phyloP scores from a whole-genome alignment of 2,797 vertebrate genomes.

The Phrynocephalus forsythii region DNA sequence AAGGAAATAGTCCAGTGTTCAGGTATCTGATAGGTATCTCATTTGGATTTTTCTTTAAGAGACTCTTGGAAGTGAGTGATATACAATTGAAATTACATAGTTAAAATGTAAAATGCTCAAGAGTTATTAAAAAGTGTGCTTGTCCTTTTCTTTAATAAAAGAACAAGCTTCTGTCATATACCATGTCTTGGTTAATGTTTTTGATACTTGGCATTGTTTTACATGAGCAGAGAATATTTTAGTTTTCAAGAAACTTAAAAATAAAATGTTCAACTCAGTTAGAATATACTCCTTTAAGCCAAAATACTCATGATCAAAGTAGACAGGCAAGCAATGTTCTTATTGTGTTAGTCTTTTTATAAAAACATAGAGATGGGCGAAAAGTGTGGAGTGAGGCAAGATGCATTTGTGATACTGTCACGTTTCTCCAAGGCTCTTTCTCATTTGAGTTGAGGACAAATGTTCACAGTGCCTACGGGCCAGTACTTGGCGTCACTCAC shows the following conservation, averaged over 20 bases:
- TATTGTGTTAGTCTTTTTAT: neutral
- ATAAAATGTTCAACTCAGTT: no score
- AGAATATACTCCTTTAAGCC: neutral
- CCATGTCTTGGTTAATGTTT: neutral
- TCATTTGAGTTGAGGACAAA: neutral
- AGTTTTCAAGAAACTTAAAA: conserved; percentile 5
- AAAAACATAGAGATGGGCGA: neutral
- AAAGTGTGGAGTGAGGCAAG: no score
- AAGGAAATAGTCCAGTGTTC: conserved; percentile 9
- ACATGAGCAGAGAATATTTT: conserved; percentile 10
- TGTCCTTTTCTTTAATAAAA: neutral
- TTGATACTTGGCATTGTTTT: neutral
- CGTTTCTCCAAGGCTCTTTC: neutral
- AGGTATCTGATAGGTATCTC: neutral
- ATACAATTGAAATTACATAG: neutral
- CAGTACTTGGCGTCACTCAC: neutral
- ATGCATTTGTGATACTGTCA: no score
- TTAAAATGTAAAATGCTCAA: conserved; percentile 22
- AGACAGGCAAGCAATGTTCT: no score
- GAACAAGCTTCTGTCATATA: conserved; percentile 1
- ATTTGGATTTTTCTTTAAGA: neutral
- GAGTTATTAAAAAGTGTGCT: neutral
- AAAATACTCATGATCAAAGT: neutral
- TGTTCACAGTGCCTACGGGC: neutral
- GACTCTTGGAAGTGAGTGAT: neutral